phyloP scores from a whole-genome alignment of 64 coral and sea anemone species.

The Dendronephthya gigantea region DNA sequence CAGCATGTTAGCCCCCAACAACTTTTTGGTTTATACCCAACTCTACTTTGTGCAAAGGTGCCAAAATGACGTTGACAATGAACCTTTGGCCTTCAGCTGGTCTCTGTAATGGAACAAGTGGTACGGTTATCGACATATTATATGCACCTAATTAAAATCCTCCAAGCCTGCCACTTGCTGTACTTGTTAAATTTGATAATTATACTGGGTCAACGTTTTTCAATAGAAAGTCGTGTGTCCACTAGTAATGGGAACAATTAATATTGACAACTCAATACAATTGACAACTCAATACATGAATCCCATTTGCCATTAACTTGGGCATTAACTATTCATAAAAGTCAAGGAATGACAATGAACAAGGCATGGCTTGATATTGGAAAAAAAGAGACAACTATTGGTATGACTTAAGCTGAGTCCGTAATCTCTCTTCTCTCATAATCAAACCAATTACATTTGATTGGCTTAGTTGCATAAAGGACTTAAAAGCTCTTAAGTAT shows the following conservation, averaged over 20 bases:
- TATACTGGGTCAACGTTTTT: constrained; percentile 33
- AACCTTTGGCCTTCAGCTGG: constrained; percentile 32
- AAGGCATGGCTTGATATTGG: too few species aligned
- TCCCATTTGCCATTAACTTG: constrained; percentile 2
- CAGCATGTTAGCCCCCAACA: constrained; percentile 18
- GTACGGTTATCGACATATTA: neutral
- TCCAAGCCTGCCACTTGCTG: constrained; percentile 27
- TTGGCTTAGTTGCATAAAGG: neutral
- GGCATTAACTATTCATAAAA: neutral
- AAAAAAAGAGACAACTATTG: neutral
- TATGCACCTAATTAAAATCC: constrained; percentile 28
- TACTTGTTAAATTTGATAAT: constrained; percentile 41
- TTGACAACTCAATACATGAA: neutral
- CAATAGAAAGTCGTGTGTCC: constrained; percentile 20
- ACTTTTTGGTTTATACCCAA: constrained; percentile 35
- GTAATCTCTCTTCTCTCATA: neutral
- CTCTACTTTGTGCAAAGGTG: constrained; percentile 26
- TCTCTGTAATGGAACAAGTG: constrained; percentile 38
- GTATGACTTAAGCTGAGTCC: neutral
- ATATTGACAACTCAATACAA: neutral
- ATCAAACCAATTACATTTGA: neutral
- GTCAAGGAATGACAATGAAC: neutral
- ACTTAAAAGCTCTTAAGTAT: neutral
- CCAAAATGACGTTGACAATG: constrained; percentile 32
- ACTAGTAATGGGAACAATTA: constrained; percentile 15